phyloP scores from a whole-genome alignment of 37 sponge, comb jelly and placozoan genomes.

The Crambe crambe region DNA sequence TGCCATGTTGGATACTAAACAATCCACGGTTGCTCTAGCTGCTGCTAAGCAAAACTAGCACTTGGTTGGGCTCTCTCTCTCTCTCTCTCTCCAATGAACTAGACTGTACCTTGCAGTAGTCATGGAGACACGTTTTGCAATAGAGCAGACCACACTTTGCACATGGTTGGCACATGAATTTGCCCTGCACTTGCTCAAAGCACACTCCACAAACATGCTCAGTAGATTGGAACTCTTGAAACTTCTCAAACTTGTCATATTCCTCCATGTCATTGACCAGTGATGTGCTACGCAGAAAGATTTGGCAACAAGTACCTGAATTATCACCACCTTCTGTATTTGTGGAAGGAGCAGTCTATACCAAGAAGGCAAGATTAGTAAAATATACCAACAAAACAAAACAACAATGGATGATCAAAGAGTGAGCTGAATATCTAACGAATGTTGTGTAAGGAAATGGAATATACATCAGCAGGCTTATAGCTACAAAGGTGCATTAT shows the following conservation, averaged over 20 bases:
- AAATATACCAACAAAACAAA: no score
- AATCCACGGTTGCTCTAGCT: no score
- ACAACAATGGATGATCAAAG: no score
- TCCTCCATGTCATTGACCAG: slow-evolving; percentile 48
- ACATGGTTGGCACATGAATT: slow-evolving; percentile 33
- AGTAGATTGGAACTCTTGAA: slow-evolving; percentile 36
- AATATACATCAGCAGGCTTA: no score
- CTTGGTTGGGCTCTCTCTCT: no score
- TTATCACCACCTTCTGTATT: background rate
- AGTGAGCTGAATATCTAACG: no score
- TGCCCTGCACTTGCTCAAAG: slow-evolving; percentile 23
- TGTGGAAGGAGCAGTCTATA: background rate
- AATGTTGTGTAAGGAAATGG: no score
- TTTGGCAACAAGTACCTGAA: slow-evolving; percentile 1
- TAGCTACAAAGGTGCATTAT: no score
- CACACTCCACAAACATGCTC: slow-evolving; percentile 67
- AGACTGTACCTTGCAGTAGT: slow-evolving; percentile 59
- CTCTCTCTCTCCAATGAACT: no score
- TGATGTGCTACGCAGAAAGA: slow-evolving; percentile 62
- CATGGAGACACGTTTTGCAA: slow-evolving; percentile 51
- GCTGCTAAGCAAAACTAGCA: no score
- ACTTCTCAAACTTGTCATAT: slow-evolving; percentile 44
- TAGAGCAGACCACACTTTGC: slow-evolving; percentile 37
- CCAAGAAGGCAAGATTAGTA: no score
- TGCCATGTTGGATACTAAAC: no score